Evolutionary conservation across 2,888 invertebrate species (phyloP).

Genomic region (Hartigia nigra): DNA sequence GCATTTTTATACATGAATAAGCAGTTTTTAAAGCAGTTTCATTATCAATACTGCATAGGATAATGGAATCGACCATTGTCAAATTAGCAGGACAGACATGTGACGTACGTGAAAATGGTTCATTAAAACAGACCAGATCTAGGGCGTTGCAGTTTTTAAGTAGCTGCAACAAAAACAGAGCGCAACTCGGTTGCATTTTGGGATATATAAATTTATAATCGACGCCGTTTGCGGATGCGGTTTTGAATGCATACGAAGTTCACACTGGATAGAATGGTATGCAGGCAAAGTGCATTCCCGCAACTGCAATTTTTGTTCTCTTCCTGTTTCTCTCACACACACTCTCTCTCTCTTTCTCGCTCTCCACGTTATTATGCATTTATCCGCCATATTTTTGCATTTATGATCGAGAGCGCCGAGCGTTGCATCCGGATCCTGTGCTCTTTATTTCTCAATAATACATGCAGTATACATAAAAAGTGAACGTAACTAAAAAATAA

Average conservation of each 20-base stretch:
- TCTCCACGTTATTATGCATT: neutral
- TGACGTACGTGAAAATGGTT: neutral
- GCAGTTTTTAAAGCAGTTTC: neutral
- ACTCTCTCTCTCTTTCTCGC: neutral
- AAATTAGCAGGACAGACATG: neutral
- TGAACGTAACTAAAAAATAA: neutral
- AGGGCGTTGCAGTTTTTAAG: neutral
- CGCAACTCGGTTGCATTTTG: neutral
- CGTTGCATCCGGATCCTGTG: neutral
- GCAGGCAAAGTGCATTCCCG: neutral
- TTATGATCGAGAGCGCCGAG: neutral
- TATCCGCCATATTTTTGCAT: conserved; percentile 5
- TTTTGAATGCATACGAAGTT: neutral
- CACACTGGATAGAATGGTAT: neutral
- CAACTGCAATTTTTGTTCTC: neutral
- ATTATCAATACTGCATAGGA: neutral
- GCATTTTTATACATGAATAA: neutral
- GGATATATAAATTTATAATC: neutral
- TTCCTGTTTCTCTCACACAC: too few relatives aligned
- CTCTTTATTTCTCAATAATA: neutral
- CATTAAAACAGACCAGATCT: neutral
- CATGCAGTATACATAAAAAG: neutral
- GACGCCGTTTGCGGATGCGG: neutral
- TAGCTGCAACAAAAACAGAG: neutral
- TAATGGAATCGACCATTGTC: neutral